These are phyloP conservation scores for Halocynthia aurantium DNA, from an alignment of 23 tunicate genomes.

Conservation along the genomic window DNA sequence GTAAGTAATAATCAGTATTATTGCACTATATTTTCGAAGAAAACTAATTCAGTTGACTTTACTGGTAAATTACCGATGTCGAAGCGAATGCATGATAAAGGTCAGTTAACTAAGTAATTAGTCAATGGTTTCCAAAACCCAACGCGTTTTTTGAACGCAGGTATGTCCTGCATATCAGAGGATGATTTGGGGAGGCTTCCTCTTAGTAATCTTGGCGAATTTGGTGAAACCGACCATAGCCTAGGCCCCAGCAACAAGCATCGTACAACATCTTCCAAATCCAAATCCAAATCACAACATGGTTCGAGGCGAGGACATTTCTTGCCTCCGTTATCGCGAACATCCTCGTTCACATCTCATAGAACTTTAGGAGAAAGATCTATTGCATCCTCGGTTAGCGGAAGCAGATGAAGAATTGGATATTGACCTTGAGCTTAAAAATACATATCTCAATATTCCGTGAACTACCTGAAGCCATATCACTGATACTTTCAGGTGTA, in stretches of 20 bases:
- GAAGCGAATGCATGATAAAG: slow-evolving; percentile 74
- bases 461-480: too few species aligned
- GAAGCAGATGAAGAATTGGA: background rate
- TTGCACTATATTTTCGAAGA: slow-evolving; percentile 18
- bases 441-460: too few species aligned
- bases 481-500: too few species aligned
- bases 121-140: too few species aligned
- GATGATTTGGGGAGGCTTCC: slow-evolving; percentile 60
- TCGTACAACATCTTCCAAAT: slow-evolving; percentile 5
- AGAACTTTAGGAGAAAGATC: background rate
- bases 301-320: slow-evolving; percentile 4
- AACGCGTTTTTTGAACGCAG: slow-evolving; percentile 8
- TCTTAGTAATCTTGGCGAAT: slow-evolving; percentile 29
- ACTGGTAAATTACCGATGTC: slow-evolving; percentile 71
- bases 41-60: slow-evolving; percentile 62
- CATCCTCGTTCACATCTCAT: background rate
- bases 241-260: slow-evolving; percentile 9
- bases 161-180: slow-evolving; percentile 62
- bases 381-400: background rate
- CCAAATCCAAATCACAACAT: slow-evolving; percentile 10
- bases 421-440: too few species aligned
- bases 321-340: background rate
- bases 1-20: background rate
- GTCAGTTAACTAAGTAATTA: slow-evolving; percentile 16
- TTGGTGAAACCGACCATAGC: slow-evolving; percentile 28